Conservation (phyloP, 1,140 invertebrate genomes). For the Drosophila rufa region DNA sequence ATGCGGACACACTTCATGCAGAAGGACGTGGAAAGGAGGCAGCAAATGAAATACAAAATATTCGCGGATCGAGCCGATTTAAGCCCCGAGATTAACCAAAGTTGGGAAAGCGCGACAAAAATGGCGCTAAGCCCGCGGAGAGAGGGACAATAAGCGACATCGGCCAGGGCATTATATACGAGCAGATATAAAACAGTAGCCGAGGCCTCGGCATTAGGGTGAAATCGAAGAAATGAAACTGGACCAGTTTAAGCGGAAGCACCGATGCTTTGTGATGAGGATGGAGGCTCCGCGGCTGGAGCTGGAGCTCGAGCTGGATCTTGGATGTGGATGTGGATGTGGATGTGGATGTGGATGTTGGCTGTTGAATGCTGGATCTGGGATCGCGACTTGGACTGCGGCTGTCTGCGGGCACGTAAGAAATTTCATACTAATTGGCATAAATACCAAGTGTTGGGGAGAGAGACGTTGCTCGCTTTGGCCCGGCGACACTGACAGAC, state of each 20-base stretch:
- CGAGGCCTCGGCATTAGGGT: constrained; percentile 65
- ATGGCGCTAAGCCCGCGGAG: constrained; percentile 70
- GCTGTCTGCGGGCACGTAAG: constrained; percentile 82
- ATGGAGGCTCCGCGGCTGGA: constrained; percentile 41
- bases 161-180: constrained; percentile 13
- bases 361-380: constrained; percentile 7
- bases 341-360: constrained; percentile 17
- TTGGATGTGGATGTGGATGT: constrained; percentile 27
- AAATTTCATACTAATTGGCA: constrained; percentile 85
- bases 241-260: constrained; percentile 85
- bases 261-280: constrained; percentile 40
- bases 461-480: constrained; percentile 51
- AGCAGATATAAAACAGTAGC: constrained; percentile 41
- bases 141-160: constrained; percentile 51
- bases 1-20: not conserved
- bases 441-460: constrained; percentile 84
- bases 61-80: constrained; percentile 51
- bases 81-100: constrained; percentile 61
- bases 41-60: constrained; percentile 58
- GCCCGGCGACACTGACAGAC: constrained; percentile 62
- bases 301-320: constrained; percentile 27
- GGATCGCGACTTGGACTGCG: constrained; percentile 31
- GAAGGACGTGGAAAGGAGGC: not conserved
- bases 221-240: constrained; percentile 80
- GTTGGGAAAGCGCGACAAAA: constrained; percentile 74